Conservation (phyloP, 1,140 invertebrate genomes). For the Dreissena polymorpha region DNA sequence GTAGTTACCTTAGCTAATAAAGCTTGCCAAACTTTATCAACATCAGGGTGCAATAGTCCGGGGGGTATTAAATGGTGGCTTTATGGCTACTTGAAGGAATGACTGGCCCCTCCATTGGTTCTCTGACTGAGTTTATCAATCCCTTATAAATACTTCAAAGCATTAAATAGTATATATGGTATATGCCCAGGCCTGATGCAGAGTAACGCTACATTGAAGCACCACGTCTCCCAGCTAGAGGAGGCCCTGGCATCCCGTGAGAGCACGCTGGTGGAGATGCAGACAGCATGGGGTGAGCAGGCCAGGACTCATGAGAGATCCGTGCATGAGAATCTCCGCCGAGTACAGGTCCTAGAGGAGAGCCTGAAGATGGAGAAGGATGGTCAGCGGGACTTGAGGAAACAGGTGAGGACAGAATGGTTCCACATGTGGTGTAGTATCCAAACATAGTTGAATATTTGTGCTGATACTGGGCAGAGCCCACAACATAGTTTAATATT, state of each 20-base stretch:
- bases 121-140: too few relatives aligned
- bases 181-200: conserved; percentile 71
- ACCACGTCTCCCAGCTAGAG: conserved; percentile 77
- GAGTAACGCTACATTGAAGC: conserved; percentile 75
- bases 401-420: conserved; percentile 71
- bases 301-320: conserved; percentile 61
- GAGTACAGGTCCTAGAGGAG: conserved; percentile 73
- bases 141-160: too few relatives aligned
- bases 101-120: too few relatives aligned
- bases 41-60: too few relatives aligned
- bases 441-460: too few relatives aligned
- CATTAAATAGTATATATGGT: too few relatives aligned
- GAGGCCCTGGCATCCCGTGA: conserved; percentile 74
- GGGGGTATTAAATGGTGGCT: too few relatives aligned
- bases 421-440: not conserved
- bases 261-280: conserved; percentile 72
- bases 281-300: conserved; percentile 62
- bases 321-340: conserved; percentile 64
- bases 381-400: conserved; percentile 74
- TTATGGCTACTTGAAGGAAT: too few relatives aligned
- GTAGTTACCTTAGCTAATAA: too few relatives aligned
- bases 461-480: too few relatives aligned
- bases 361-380: conserved; percentile 76
- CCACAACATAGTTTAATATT: too few relatives aligned
- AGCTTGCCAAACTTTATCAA: too few relatives aligned